These are phyloP conservation scores for Collichthys lucidus DNA, from an alignment of 2,113 vertebrate species.

Conservation along the genomic window DNA sequence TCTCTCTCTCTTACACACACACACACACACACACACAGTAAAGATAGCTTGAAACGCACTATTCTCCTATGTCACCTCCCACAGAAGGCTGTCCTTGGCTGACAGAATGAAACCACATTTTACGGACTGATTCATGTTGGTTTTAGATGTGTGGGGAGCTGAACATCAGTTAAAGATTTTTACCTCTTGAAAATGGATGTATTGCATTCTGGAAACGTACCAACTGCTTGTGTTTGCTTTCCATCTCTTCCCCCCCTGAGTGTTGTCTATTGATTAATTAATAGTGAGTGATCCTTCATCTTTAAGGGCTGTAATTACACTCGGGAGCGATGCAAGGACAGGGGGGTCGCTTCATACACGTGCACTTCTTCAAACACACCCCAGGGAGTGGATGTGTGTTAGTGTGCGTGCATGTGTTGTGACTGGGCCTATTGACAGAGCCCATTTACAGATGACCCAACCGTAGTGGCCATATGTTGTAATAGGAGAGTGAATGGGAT, in stretches of 20 bases:
- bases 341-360: slow-evolving; percentile 29
- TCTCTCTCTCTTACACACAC: neutral
- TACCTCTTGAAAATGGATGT: slow-evolving; percentile 37
- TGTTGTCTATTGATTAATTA: slow-evolving; percentile 82
- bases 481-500: slow-evolving; percentile 47
- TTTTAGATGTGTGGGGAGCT: neutral
- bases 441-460: slow-evolving; percentile 39
- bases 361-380: slow-evolving; percentile 47
- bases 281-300: slow-evolving; percentile 69
- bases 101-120: slow-evolving; percentile 15
- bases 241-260: slow-evolving; percentile 17
- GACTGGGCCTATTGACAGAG: neutral
- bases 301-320: slow-evolving; percentile 70
- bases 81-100: neutral
- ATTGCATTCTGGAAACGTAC: slow-evolving; percentile 45
- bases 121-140: neutral
- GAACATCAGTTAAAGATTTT: slow-evolving; percentile 36
- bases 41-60: no score
- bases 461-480: slow-evolving; percentile 7
- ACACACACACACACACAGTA: neutral
- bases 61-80: no score
- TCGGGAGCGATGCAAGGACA: slow-evolving; percentile 45
- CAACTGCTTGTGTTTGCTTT: slow-evolving; percentile 45
- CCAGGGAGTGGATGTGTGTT: slow-evolving; percentile 31
- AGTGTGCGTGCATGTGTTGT: neutral